Evolutionary conservation across 1,140 invertebrate genomes (phyloP).

Genomic region (Cherax quadricarinatus): DNA sequence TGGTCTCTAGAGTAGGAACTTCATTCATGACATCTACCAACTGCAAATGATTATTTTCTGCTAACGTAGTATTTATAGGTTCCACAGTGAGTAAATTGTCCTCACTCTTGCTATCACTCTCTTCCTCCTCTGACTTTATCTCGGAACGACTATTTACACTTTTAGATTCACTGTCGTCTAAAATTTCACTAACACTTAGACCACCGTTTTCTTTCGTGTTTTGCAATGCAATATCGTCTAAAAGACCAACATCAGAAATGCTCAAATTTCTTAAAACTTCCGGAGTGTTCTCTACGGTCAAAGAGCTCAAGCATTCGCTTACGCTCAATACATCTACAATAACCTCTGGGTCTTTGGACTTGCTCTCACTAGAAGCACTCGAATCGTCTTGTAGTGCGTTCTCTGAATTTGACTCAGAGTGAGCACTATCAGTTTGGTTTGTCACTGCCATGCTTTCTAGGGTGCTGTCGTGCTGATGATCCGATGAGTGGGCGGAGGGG

Average conservation of each 20-base stretch:
- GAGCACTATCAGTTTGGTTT: background rate
- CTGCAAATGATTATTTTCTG: background rate
- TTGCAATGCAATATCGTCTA: background rate
- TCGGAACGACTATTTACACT: background rate
- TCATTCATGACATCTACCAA: background rate
- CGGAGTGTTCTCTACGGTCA: background rate
- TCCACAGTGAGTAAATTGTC: background rate
- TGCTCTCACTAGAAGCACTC: background rate
- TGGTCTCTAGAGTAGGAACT: background rate
- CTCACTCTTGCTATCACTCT: background rate
- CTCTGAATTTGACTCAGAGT: background rate
- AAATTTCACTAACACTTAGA: background rate
- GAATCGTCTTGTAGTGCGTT: background rate
- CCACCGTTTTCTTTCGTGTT: background rate
- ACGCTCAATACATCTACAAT: background rate
- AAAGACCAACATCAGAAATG: background rate
- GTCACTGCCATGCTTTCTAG: background rate
- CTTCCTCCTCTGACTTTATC: background rate
- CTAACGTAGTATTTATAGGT: background rate
- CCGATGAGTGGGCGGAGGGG: constrained; percentile 46
- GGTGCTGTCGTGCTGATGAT: background rate
- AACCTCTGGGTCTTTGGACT: background rate
- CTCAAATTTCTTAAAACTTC: background rate
- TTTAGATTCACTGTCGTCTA: background rate
- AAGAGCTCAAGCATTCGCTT: background rate